These are phyloP conservation scores for Tenualosa ilisha DNA, from an alignment of 2,797 vertebrate species.

Conservation along the genomic window DNA sequence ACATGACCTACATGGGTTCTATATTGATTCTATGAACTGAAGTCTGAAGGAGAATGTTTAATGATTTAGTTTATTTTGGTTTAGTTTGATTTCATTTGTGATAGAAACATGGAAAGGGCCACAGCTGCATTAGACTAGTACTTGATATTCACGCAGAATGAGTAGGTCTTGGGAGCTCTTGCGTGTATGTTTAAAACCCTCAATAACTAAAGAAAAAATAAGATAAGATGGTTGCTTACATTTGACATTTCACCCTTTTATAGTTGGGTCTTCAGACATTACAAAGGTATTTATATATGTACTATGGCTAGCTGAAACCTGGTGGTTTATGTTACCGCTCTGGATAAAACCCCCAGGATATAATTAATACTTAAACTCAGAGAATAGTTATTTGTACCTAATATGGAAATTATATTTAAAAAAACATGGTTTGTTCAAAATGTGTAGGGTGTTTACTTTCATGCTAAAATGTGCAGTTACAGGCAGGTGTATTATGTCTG, in stretches of 20 bases:
- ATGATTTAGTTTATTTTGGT: background rate
- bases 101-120: background rate
- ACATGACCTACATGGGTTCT: background rate
- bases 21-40: background rate
- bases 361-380: background rate
- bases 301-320: background rate
- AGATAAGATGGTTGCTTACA: background rate
- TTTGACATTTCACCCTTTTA: background rate
- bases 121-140: background rate
- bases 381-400: background rate
- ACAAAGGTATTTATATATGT: background rate
- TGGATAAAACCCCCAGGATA: background rate
- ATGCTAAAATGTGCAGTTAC: conserved; percentile 8
- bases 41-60: background rate
- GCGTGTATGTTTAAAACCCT: background rate
- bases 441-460: conserved; percentile 20
- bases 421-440: background rate
- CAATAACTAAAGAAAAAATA: background rate
- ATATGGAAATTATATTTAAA: background rate
- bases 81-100: background rate
- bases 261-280: background rate
- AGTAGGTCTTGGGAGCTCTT: background rate
- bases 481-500: background rate
- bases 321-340: background rate
- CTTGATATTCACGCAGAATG: background rate